Conservation (phyloP, 2,888 invertebrate species). For the Syrista parreyssii region DNA sequence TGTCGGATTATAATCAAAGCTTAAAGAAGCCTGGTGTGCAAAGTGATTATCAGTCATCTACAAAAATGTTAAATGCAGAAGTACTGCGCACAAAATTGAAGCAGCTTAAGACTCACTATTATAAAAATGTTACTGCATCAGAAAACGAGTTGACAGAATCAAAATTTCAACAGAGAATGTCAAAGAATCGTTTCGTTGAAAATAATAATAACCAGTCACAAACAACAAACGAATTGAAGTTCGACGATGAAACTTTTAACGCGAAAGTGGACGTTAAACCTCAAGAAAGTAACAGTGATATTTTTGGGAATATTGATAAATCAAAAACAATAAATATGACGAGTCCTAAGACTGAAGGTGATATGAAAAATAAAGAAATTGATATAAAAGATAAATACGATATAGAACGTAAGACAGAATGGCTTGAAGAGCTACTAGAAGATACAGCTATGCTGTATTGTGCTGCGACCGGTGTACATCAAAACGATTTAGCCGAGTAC, state of each 20-base stretch:
- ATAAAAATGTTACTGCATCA: background rate
- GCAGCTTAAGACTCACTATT: background rate
- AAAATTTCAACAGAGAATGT: background rate
- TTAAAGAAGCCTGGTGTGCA: conserved; percentile 13
- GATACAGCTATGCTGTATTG: conserved; percentile 60
- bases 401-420: conserved; percentile 6
- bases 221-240: background rate
- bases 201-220: background rate
- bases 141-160: background rate
- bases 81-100: background rate
- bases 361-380: background rate
- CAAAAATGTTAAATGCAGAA: conserved; percentile 16
- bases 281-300: background rate
- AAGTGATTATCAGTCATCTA: conserved; percentile 4
- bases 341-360: background rate
- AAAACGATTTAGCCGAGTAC: conserved; percentile 54
- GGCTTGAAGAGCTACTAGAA: conserved; percentile 52
- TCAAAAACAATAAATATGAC: background rate
- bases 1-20: conserved; percentile 47
- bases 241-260: background rate
- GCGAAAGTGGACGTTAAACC: background rate
- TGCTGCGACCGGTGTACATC: conserved; percentile 53
- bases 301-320: background rate
- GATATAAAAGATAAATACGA: background rate
- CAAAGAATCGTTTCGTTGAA: background rate